Evolutionary conservation across 1,140 invertebrate species (phyloP).

Genomic region (Brachionus asplanchnoidis): DNA sequence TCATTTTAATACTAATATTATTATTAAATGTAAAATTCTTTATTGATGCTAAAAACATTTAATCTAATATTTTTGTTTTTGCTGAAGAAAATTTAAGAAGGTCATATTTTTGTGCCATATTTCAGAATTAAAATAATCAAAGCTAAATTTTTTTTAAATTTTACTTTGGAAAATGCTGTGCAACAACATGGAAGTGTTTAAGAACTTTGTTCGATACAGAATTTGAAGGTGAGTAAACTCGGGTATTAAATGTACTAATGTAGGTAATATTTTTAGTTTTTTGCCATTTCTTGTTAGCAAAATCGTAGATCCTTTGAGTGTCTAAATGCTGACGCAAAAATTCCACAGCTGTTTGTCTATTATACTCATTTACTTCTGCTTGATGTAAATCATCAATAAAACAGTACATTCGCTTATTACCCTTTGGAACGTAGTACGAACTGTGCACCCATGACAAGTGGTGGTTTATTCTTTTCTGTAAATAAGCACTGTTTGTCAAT

Average conservation of each 20-base stretch:
- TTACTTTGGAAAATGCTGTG: conserved; percentile 49
- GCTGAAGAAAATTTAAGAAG: no score
- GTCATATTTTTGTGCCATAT: not conserved
- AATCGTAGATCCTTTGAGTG: conserved; percentile 54
- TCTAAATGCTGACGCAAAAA: conserved; percentile 55
- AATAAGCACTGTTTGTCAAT: conserved; percentile 43
- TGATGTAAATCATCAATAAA: conserved; percentile 56
- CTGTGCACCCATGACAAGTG: conserved; percentile 56
- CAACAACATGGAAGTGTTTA: conserved; percentile 55
- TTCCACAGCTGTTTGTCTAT: conserved; percentile 52
- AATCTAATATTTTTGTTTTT: no score
- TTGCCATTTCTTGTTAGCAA: conserved; percentile 50
- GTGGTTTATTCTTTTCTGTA: conserved; percentile 54
- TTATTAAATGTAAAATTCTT: no score
- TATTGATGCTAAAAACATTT: no score
- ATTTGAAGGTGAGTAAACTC: conserved; percentile 48
- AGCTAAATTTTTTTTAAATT: conserved; percentile 43
- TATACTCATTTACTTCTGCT: conserved; percentile 46
- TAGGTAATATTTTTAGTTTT: conserved; percentile 55
- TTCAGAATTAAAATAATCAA: not conserved
- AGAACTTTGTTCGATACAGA: conserved; percentile 51
- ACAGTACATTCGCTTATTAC: conserved; percentile 55
- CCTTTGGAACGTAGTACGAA: conserved; percentile 53
- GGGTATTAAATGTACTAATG: conserved; percentile 52
- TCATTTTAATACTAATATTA: no score